Percentiles rank a stretch among this genome's conserved stretches.
phyloP scores from a whole-genome alignment of 2,888 invertebrate species.

The Diploptera punctata region DNA sequence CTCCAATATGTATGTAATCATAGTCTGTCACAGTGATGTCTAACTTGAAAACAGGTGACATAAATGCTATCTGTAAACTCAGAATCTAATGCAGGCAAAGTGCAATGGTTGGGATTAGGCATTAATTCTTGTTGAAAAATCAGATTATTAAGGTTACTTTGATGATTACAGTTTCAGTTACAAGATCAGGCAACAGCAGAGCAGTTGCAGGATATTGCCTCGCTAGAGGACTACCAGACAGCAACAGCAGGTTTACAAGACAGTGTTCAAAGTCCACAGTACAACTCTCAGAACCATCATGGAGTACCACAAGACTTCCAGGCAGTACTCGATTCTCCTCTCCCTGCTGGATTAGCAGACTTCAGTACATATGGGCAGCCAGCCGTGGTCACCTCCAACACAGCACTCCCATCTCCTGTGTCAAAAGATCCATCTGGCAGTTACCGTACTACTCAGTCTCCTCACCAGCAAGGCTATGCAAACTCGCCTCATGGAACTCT shows the following conservation, averaged over 20 bases:
- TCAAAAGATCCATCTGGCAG: constrained; percentile 35
- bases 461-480: constrained; percentile 35
- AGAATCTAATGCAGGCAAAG: too few relatives aligned
- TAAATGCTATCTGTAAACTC: too few relatives aligned
- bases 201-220: constrained; percentile 55
- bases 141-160: too few relatives aligned
- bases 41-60: too few relatives aligned
- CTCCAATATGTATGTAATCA: too few relatives aligned
- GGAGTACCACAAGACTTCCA: constrained; percentile 75
- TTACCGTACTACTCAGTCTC: constrained; percentile 33
- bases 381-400: constrained; percentile 53
- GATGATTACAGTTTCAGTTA: constrained; percentile 57
- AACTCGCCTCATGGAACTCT: constrained; percentile 42
- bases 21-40: too few relatives aligned
- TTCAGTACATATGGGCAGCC: constrained; percentile 73
- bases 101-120: too few relatives aligned
- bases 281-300: constrained; percentile 51
- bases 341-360: constrained; percentile 81
- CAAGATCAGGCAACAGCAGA: constrained; percentile 56
- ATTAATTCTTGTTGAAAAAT: too few relatives aligned
- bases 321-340: constrained; percentile 76
- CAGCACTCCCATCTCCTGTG: constrained; percentile 47
- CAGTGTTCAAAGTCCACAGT: constrained; percentile 42
- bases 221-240: constrained; percentile 57
- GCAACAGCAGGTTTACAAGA: constrained; percentile 44